These are phyloP conservation scores for Oxyura jamaicensis DNA, from an alignment of 2,113 vertebrate genomes.

Conservation along the genomic window DNA sequence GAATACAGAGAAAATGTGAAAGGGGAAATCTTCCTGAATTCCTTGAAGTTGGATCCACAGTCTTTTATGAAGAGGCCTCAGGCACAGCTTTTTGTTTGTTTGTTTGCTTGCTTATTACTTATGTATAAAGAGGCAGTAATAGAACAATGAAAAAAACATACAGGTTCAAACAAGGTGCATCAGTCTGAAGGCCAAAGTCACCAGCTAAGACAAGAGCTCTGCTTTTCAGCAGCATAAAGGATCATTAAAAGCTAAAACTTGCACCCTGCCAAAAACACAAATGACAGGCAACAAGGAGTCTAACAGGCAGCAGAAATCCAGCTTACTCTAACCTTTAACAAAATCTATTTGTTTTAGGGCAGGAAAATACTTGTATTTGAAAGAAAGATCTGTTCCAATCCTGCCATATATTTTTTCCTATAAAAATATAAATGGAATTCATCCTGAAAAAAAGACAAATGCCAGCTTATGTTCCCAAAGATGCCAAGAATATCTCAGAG, in stretches of 20 bases:
- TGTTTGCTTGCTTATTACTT: background rate
- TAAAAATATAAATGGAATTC: background rate
- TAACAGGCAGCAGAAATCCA: background rate
- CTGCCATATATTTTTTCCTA: background rate
- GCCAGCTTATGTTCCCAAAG: background rate
- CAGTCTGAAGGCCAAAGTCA: background rate
- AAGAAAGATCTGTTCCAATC: background rate
- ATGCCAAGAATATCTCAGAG: background rate
- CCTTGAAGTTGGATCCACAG: accelerated
- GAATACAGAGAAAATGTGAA: background rate
- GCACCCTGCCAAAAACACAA: background rate
- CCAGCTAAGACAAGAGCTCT: background rate
- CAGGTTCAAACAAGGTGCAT: background rate
- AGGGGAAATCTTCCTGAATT: background rate
- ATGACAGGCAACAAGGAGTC: background rate
- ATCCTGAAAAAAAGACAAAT: background rate
- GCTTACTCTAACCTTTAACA: background rate
- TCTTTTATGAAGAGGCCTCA: background rate
- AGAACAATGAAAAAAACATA: background rate
- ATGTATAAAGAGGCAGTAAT: background rate
- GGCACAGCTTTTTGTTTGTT: background rate
- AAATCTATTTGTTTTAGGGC: background rate
- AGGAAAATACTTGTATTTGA: background rate
- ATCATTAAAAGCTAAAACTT: background rate
- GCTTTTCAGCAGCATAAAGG: background rate